Evolutionary conservation across 2,797 vertebrate species (phyloP), one percentile per base, ranked within the genome.

Genomic region (Anguilla marmorata): DNA sequence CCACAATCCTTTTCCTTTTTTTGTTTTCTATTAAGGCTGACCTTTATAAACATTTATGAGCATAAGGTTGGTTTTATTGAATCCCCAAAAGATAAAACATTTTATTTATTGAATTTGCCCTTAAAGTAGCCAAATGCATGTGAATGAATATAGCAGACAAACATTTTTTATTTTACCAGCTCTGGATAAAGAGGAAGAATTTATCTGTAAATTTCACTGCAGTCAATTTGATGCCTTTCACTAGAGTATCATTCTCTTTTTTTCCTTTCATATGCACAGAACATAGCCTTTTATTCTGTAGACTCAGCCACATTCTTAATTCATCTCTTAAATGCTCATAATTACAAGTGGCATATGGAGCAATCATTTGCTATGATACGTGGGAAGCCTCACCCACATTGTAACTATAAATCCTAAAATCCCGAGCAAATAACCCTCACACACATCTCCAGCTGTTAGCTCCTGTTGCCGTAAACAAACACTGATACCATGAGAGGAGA

Each of bases 1-100:
- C 63, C 24, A 6, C 63, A 66, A n/a, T 24, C 63, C 63, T n/a
- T 7, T 66, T 66, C n/a, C 1, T 66, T 7, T 66, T 41, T 66
- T 66, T 66, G 3, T 21, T 21, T 66, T 66, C 24, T 66, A 66
- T 66, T 66, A 66, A 27, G 24, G n/a, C 63, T 66, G 63, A 66
- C 63, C 63, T 66, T 66, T 66, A 66, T 66, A n/a, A 66, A 66
- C 63, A 66, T 66, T 66, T 66, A 66, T 8, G 63, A 66, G 63
- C 24, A 66, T 66, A 27, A 66, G 63, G 63, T 66, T 66, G 63
- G 63, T 66, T n/a, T 66, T 66, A 66, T 66, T 66, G n/a, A 66
- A 66, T n/a, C 63, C 24, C 63, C 63, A 66, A 66, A 27, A 66
- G 63, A 66, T 66, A n/a, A n/a, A n/a, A 66, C 63, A n/a, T 66